Percentiles rank a stretch among this genome's conserved stretches.
These are phyloP conservation scores for Euschistus heros DNA, from an alignment of 1,140 invertebrate species.

Conservation along the genomic window DNA sequence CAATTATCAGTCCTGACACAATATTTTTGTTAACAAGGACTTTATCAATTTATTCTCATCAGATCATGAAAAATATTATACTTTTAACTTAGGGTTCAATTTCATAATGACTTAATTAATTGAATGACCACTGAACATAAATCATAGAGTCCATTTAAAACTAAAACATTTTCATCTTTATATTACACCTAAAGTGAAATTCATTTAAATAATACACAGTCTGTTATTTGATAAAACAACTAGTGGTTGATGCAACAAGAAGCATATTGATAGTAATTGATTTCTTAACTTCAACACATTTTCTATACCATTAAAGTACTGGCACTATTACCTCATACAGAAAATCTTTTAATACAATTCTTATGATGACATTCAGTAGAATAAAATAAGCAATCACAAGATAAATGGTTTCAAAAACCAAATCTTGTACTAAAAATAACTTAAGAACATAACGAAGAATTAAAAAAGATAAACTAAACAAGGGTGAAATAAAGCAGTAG, in stretches of 20 bases:
- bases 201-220: background rate
- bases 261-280: background rate
- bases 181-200: background rate
- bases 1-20: too few relatives aligned
- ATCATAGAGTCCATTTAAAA: background rate
- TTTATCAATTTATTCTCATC: too few relatives aligned
- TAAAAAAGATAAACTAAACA: background rate
- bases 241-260: background rate
- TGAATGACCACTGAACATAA: too few relatives aligned
- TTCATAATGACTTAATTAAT: too few relatives aligned
- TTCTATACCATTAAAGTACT: background rate
- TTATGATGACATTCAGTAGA: background rate
- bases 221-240: background rate
- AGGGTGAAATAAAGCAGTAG: background rate
- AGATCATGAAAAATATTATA: too few relatives aligned
- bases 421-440: background rate
- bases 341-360: constrained; percentile 8
- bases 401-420: background rate
- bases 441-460: background rate
- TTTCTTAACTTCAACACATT: background rate
- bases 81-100: too few relatives aligned
- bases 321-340: constrained; percentile 10
- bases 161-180: background rate
- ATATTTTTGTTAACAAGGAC: too few relatives aligned
- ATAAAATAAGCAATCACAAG: background rate